These are phyloP conservation scores for Nudaria mundana DNA, from an alignment of 2,888 invertebrate genomes.

Conservation along the genomic window DNA sequence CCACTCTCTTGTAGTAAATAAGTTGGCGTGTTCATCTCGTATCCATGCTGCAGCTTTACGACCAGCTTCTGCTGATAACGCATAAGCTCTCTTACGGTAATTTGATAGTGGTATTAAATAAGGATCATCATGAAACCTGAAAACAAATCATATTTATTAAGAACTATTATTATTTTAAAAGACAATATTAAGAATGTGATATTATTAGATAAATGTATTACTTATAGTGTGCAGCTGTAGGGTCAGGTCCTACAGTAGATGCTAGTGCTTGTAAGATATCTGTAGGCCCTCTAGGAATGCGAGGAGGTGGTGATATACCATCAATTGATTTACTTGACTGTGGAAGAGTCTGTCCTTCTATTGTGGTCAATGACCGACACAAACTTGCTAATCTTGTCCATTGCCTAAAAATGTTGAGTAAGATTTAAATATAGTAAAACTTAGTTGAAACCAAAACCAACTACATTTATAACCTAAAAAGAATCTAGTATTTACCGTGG, in stretches of 20 bases:
- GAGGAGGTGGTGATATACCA: slow-evolving; percentile 81
- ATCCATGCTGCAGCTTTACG: slow-evolving; percentile 93
- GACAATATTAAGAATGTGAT: background rate
- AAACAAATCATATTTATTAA: slow-evolving; percentile 5
- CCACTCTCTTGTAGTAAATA: slow-evolving; percentile 84
- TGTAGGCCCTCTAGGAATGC: slow-evolving; percentile 89
- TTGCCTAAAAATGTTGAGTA: slow-evolving; percentile 60
- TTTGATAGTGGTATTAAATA: slow-evolving; percentile 90
- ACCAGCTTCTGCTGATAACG: slow-evolving; percentile 92
- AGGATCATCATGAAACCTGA: slow-evolving; percentile 93
- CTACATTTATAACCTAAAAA: slow-evolving; percentile 20
- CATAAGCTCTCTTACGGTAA: slow-evolving; percentile 84
- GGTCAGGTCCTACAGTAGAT: slow-evolving; percentile 88
- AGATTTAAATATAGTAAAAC: background rate
- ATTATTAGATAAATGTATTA: slow-evolving; percentile 28
- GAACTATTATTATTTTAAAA: background rate
- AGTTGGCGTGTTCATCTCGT: slow-evolving; percentile 85
- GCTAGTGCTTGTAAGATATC: slow-evolving; percentile 91
- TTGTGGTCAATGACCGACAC: slow-evolving; percentile 54
- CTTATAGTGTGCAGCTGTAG: slow-evolving; percentile 93
- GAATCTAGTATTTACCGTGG: slow-evolving; percentile 38
- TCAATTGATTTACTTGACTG: slow-evolving; percentile 54
- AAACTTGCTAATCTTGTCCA: slow-evolving; percentile 58
- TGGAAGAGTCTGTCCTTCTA: slow-evolving; percentile 67
- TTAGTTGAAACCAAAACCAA: background rate